These are phyloP conservation scores for Scolopax bukidnonensis DNA, from an alignment of 2,797 vertebrate genomes.

Conservation along the genomic window DNA sequence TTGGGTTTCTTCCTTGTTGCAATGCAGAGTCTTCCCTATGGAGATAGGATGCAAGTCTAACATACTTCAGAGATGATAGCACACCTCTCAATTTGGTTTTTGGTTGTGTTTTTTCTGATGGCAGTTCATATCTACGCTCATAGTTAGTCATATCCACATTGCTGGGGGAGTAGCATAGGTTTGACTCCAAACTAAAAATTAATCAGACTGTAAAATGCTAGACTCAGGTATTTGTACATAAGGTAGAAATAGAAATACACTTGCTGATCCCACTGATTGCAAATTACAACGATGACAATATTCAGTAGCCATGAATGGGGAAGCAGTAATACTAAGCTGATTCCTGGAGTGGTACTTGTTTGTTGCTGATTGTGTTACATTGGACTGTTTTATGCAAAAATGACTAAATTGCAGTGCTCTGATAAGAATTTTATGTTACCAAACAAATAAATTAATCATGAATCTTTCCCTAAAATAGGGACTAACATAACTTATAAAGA, in stretches of 20 bases:
- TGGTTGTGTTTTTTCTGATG: not conserved
- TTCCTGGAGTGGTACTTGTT: not conserved
- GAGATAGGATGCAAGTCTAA: not conserved
- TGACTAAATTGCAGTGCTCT: not conserved
- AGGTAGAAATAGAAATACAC: not conserved
- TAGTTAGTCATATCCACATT: not conserved
- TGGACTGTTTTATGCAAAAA: not conserved
- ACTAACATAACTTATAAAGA: not conserved
- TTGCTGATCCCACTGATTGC: not conserved
- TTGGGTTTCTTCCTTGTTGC: not conserved
- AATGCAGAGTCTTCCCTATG: not conserved
- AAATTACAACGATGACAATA: not conserved
- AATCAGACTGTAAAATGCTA: not conserved
- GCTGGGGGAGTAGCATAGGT: not conserved
- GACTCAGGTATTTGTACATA: not conserved
- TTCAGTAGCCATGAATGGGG: not conserved
- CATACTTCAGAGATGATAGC: not conserved
- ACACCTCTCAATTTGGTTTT: not conserved
- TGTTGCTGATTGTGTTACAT: not conserved
- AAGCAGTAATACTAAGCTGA: not conserved
- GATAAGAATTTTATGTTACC: not conserved
- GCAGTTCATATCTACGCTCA: not conserved
- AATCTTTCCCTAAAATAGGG: not conserved
- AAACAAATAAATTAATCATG: not conserved
- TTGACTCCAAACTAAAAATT: not conserved